Base-by-base conservation (phyloP, 2,888 invertebrate species). In the Cotesia congregata region DNA sequence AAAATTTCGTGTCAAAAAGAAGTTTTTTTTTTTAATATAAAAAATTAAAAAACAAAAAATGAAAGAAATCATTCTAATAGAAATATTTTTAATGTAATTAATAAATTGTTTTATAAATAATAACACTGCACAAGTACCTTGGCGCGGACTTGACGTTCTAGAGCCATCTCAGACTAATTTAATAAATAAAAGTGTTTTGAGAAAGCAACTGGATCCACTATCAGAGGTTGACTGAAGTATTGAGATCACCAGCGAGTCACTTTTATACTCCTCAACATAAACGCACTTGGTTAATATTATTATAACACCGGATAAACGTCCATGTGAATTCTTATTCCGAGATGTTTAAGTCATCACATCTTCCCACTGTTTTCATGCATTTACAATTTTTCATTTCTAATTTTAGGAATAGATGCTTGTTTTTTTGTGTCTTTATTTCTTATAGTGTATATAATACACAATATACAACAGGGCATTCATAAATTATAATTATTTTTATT, bases 91-190 rank as follows among this genome's bases (percentile, higher is more conserved):
- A 3, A 30, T 30, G 30, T 30, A 30, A 30, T 30, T 30, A 30
- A 30, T 30, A 67, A 20, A 12, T 67, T 20, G 6, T 6, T 30
- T 65, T 1, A 65, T 7, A 67, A 20, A 12, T 67, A 67, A 38
- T 67, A 62, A 70, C 59, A 70, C 62, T 62, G 12, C 50, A 50
- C 50, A 12, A 50, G 80, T 89, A 96, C 96, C 95, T 96, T 96
- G 90, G 94, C 94, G 90, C 95, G 94, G 91, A 96, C 95, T 93
- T 95, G 95, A 91, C 96, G 95, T 94, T 96, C 96, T 91, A 96
- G 93, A 94, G 96, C 96, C 96, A 96, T 96, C 12, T 50, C 50
- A 30, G 50, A 50, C 50, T 50, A 12, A 89, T 91, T 91, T 83
- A 76, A 81, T 80, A 78, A 72, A 74, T 20, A 72, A 65, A 65